Base-by-base conservation (phyloP, 2,797 vertebrate species). In the Acanthurus tractus region DNA sequence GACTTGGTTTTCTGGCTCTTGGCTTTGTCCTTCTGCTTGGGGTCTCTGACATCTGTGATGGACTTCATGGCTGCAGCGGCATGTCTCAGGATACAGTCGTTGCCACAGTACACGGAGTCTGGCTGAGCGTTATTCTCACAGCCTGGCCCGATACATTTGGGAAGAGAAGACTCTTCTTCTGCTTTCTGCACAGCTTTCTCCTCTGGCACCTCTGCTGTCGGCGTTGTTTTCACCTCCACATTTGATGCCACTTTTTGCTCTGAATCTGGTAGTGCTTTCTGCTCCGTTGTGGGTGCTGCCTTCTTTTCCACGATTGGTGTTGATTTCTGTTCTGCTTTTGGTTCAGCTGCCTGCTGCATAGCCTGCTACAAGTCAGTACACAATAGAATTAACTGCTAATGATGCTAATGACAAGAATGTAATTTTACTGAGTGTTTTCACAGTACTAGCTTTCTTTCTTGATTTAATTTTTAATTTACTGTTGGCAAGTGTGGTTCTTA, bases 31-130 rank as follows among this genome's bases (percentile, higher is more conserved):
- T 96, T 97, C 78, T 91, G 70, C 90, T 95, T 97, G 56, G 94
- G 87, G 45, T 99, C 97, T 94, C 97, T 97, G 81, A 96, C 94
- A 10, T 97, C 96, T 18, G 95, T 97, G 75, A 99, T 92, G 74
- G 96, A 96, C 91, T 96, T 98, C 97, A 99, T 99, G 15, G 98
- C 94, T 0, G 96, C 98, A 0, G 98, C 98, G 0, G 98, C 98
- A 0, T 99, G 98, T 84, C 95, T 97, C 74, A 99, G 96, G 81
- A 99, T 99, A 63, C 98, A 99, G 86, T 97, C 96, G 0, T 93
- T 97, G 79, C 98, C 97, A 64, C 98, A 99, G 89, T 99, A 99
- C 36, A 99, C 98, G 0, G 98, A 99, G 86, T 99, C 98, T 0
- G 96, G 96, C 86, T 96, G 96, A 15, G 98, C 98, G 45, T 95